Conservation (phyloP, 1,140 invertebrate species). For the Helicoverpa armigera region DNA sequence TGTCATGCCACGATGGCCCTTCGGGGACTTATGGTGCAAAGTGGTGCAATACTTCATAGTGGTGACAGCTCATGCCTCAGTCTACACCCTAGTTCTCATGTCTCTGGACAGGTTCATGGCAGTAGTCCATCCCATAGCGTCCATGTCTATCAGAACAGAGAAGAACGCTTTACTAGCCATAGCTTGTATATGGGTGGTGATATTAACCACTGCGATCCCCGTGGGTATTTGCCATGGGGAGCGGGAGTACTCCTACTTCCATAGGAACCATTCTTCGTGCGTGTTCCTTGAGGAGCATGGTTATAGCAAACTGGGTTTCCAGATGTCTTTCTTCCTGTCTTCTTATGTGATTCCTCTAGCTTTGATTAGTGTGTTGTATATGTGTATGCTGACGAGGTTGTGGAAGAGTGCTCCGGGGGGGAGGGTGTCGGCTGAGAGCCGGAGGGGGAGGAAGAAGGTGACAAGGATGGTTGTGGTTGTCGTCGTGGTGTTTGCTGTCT, state of each 20-base stretch:
- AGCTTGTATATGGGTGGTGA: constrained; percentile 93
- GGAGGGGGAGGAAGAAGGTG: constrained; percentile 95
- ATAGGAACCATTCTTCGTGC: constrained; percentile 89
- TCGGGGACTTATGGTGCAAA: constrained; percentile 96
- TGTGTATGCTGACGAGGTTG: constrained; percentile 95
- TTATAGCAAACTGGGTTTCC: constrained; percentile 91
- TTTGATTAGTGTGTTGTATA: constrained; percentile 96
- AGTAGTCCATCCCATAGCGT: constrained; percentile 97
- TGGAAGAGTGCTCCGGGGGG: constrained; percentile 94
- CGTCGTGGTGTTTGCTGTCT: constrained; percentile 97
- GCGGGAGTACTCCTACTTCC: constrained; percentile 88
- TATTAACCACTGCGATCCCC: constrained; percentile 92
- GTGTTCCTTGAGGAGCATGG: constrained; percentile 89
- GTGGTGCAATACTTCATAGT: constrained; percentile 92
- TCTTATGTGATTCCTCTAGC: constrained; percentile 94
- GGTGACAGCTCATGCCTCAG: constrained; percentile 97
- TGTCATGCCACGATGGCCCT: constrained; percentile 95
- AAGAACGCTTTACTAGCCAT: constrained; percentile 93
- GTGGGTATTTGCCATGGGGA: constrained; percentile 93
- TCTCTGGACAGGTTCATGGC: constrained; percentile 97
- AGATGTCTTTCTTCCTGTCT: constrained; percentile 94
- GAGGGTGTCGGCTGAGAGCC: constrained; percentile 88
- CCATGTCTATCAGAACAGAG: constrained; percentile 95
- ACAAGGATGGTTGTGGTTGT: constrained; percentile 98
- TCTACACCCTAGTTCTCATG: constrained; percentile 98